Base-by-base conservation (phyloP, 1,140 invertebrate genomes). In the Meloidogyne floridensis region DNA sequence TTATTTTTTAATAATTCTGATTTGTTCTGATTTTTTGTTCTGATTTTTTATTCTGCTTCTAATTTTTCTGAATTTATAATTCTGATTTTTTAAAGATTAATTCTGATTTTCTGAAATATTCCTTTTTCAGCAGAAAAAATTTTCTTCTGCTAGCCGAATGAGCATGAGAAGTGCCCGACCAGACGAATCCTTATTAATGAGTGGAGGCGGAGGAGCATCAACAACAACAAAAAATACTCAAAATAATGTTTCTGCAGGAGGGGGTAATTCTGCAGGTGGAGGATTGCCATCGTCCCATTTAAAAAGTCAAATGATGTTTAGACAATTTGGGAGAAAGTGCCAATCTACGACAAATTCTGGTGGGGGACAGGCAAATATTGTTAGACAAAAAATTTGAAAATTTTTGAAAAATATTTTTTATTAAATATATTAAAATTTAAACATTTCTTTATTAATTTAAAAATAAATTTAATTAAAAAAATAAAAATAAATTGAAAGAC, bases 251-350 rank as follows among this genome's bases (percentile, higher is more conserved):
- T 43, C 10, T 43, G 43, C 32, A 42, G 53, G 76, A 69, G 72
- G 32, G 32, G 32, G 72, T 20, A 74, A 56, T 42, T 15, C 11
- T 11, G 18, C 70, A 47, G 11, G 13, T 9, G 65, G 18, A 73
- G n/a, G 5, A n/a, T 10, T 7, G 10, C n/a, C 75, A 0, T 11
- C 18, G 3, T 10, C 13, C 3, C 59, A 32, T 42, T 32, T 80
- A n/a, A 80, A 80, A 32, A 74, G 79, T 43, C 56, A 56, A 15
- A 80, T 80, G 79, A 80, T 80, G 79, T 80, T 80, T 74, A 47
- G 79, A 47, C 79, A 80, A 74, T 80, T 80, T 74, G 47, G 43
- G 15, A 51, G 72, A 72, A 79, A 74, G 20, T 51, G 43, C 15
- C 72, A 47, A n/a, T 5, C 72, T 51, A n/a, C 72, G 8, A 15